Conservation (phyloP, 2,888 invertebrate species). For the Euspilapteryx auroguttella region DNA sequence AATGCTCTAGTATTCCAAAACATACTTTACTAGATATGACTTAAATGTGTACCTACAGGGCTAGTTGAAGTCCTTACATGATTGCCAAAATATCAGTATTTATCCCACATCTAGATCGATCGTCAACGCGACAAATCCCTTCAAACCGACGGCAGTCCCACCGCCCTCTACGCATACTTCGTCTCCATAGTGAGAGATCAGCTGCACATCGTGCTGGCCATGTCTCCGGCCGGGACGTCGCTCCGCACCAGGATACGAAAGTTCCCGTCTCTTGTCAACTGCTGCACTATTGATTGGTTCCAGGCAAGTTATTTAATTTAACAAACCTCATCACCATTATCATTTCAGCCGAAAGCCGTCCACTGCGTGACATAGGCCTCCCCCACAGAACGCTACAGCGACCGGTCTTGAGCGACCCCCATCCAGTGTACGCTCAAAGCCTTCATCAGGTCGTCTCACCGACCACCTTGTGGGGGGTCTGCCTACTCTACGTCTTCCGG, state of each 20-base stretch:
- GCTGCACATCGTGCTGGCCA: conserved; percentile 83
- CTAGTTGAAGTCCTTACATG: too few relatives aligned
- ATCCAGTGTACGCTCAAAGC: too few relatives aligned
- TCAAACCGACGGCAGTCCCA: conserved; percentile 91
- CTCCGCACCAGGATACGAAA: conserved; percentile 82
- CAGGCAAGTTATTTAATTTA: conserved; percentile 49
- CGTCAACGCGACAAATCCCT: conserved; percentile 82
- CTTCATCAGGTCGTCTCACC: too few relatives aligned
- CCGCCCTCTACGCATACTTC: conserved; percentile 90
- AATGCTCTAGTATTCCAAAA: not conserved
- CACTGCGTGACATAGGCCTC: too few relatives aligned
- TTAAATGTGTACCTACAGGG: too few relatives aligned
- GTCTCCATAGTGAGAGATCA: conserved; percentile 86
- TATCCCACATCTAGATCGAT: conserved; percentile 65
- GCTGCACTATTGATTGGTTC: conserved; percentile 96
- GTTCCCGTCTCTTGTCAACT: conserved; percentile 91
- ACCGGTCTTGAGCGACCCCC: too few relatives aligned
- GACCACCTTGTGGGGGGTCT: too few relatives aligned
- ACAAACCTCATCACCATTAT: not conserved
- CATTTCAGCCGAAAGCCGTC: too few relatives aligned
- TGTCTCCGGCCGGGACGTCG: conserved; percentile 89
- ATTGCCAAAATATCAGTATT: too few relatives aligned
- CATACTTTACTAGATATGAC: not conserved
- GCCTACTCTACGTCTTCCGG: too few relatives aligned
- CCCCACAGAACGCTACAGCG: too few relatives aligned